A percentile compares a stretch with the other conserved stretches of the same genome.
Conservation (phyloP, 2,113 vertebrate genomes). For the Hippocampus abdominalis region DNA sequence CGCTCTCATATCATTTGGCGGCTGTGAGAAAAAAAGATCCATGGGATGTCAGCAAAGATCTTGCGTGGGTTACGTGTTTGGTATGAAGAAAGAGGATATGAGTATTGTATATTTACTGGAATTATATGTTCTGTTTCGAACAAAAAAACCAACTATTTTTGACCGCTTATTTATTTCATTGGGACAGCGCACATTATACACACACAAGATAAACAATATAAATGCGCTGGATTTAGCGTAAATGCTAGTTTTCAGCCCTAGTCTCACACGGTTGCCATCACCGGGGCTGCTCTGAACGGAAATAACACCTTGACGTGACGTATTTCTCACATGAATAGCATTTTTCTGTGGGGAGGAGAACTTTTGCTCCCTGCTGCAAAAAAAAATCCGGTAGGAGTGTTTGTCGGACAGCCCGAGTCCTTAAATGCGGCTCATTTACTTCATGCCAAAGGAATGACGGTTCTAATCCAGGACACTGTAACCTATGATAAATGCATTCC, state of each 20-base stretch:
- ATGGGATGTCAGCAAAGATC: background rate
- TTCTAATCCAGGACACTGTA: constrained; percentile 48
- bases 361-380: constrained; percentile 18
- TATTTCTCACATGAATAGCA: constrained; percentile 31
- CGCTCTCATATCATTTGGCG: background rate
- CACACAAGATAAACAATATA: too few relatives aligned
- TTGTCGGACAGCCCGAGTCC: constrained; percentile 31
- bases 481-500: constrained; percentile 42
- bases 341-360: constrained; percentile 50
- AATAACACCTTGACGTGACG: constrained; percentile 54
- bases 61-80: background rate
- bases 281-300: constrained; percentile 5
- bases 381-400: constrained; percentile 36
- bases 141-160: too few relatives aligned
- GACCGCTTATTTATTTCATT: too few relatives aligned
- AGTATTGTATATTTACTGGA: background rate
- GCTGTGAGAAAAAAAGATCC: background rate
- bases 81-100: background rate
- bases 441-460: constrained; percentile 43
- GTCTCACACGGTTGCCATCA: background rate
- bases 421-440: constrained; percentile 43
- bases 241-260: too few relatives aligned
- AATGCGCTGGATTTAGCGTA: too few relatives aligned
- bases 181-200: too few relatives aligned
- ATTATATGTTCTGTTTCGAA: too few relatives aligned